Evolutionary conservation across 2,888 invertebrate species (phyloP).

Genomic region (Athalia circularis): DNA sequence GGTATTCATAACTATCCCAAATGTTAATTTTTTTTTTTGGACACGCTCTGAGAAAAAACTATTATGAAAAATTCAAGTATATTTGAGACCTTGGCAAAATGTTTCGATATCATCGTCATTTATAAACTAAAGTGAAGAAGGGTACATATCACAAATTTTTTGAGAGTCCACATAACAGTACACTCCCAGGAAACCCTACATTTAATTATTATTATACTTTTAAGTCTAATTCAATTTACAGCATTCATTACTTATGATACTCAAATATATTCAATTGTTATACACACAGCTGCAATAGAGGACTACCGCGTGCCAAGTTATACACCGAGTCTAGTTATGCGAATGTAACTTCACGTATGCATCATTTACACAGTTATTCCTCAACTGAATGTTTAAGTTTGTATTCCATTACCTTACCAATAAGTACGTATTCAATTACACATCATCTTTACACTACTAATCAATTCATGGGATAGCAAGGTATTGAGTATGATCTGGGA

Average conservation of each 20-base stretch:
- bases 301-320: slow-evolving; percentile 16
- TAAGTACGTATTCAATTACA: slow-evolving; percentile 32
- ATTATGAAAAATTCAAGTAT: background rate
- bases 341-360: background rate
- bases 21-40: background rate
- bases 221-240: slow-evolving; percentile 40
- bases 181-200: slow-evolving; percentile 26
- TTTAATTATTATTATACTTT: slow-evolving; percentile 19
- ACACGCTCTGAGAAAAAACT: slow-evolving; percentile 16
- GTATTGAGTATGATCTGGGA: background rate
- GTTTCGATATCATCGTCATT: slow-evolving; percentile 11
- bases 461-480: background rate
- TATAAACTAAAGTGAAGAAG: slow-evolving; percentile 22
- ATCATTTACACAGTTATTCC: background rate
- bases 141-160: slow-evolving; percentile 43
- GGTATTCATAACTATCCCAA: slow-evolving; percentile 9
- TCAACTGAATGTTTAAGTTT: background rate
- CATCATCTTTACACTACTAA: background rate
- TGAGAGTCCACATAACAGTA: slow-evolving; percentile 16
- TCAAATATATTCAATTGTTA: slow-evolving; percentile 5
- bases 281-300: slow-evolving; percentile 10
- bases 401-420: background rate
- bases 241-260: slow-evolving; percentile 26
- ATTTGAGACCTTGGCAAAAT: slow-evolving; percentile 32
- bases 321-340: background rate